Evolutionary conservation across 2,888 invertebrate species (phyloP).

Genomic region (Atethmia centrago): DNA sequence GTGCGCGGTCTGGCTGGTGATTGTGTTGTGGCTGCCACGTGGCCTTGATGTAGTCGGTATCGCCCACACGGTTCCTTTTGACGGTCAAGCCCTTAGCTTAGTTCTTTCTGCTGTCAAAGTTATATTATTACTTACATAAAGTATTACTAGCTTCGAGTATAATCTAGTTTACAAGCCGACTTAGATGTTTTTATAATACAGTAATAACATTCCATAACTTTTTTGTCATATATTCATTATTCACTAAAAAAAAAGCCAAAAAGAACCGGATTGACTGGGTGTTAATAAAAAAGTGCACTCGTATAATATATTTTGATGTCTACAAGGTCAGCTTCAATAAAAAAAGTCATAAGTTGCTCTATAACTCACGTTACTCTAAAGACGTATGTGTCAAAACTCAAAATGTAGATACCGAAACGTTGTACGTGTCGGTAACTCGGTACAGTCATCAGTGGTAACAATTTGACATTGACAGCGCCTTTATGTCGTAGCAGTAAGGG

Average conservation of each 20-base stretch:
- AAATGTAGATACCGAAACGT: not conserved
- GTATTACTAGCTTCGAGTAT: not conserved
- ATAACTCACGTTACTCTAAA: not conserved
- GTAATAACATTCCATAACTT: slow-evolving; percentile 10
- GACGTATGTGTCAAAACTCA: no score
- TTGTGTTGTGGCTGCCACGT: no score
- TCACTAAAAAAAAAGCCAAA: not conserved
- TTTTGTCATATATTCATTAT: not conserved
- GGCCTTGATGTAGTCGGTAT: no score
- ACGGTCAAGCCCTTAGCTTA: no score
- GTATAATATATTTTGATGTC: slow-evolving; percentile 7
- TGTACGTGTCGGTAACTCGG: not conserved
- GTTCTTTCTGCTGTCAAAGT: not conserved
- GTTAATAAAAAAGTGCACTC: slow-evolving; percentile 14
- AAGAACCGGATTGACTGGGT: not conserved
- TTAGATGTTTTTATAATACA: not conserved
- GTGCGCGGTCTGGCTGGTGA: no score
- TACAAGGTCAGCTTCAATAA: slow-evolving; percentile 18
- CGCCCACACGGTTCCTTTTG: no score
- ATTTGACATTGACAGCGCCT: no score
- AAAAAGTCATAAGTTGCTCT: slow-evolving; percentile 19
- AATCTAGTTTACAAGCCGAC: not conserved
- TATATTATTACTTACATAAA: not conserved
- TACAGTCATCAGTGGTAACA: not conserved
- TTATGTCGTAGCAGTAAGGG: no score